Percentiles rank a stretch among this genome's conserved stretches.
Evolutionary conservation across 1,140 invertebrate species (phyloP).

Genomic region (Cotesia glomerata): DNA sequence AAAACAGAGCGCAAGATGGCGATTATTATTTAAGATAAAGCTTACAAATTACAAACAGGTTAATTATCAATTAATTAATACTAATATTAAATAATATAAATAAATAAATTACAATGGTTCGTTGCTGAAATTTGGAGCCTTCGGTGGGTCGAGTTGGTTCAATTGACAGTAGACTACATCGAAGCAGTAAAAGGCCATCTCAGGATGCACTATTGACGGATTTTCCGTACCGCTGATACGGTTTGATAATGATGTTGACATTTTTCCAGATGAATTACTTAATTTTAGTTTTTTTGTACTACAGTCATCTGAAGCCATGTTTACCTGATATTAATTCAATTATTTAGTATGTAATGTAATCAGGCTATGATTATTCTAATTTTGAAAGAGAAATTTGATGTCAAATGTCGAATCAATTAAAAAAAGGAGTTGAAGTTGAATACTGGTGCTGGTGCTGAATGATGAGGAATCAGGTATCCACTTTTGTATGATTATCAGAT

Average conservation of each 20-base stretch:
- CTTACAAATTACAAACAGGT: background rate
- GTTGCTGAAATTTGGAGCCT: constrained; percentile 89
- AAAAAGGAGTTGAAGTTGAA: too few species aligned
- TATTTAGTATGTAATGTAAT: too few species aligned
- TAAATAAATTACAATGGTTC: constrained; percentile 85
- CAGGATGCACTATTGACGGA: constrained; percentile 79
- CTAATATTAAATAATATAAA: background rate
- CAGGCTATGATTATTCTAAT: too few species aligned
- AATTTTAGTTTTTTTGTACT: constrained; percentile 88
- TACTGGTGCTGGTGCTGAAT: too few species aligned
- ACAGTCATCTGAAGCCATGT: constrained; percentile 86
- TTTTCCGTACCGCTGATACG: constrained; percentile 48
- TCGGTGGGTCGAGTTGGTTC: constrained; percentile 89
- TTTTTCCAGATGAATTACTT: constrained; percentile 72
- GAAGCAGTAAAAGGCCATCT: constrained; percentile 99
- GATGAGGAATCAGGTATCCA: too few species aligned
- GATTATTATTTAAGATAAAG: background rate
- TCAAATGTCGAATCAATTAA: too few species aligned
- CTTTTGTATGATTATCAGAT: too few species aligned
- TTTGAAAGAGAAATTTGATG: too few species aligned
- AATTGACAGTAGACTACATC: constrained; percentile 95
- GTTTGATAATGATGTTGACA: constrained; percentile 59
- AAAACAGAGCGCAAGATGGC: constrained; percentile 26
- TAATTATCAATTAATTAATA: background rate
- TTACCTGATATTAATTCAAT: background rate